Evolutionary conservation across 1,140 invertebrate genomes (phyloP).

Genomic region (Pachypeltis micranthus): DNA sequence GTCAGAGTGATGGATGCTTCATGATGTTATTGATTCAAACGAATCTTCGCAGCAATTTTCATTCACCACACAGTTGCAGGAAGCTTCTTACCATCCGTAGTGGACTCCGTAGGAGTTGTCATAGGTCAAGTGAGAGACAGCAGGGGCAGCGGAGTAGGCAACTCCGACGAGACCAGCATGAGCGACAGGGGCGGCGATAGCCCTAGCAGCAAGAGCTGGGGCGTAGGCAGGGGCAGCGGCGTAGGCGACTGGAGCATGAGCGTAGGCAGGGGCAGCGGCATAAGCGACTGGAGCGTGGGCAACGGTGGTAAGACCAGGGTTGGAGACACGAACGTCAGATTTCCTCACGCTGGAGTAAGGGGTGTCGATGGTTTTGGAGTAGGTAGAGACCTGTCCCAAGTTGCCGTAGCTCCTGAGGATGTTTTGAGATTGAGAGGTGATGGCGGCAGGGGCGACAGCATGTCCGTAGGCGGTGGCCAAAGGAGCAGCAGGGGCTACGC

Average conservation of each 20-base stretch:
- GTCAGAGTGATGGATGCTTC: too few relatives aligned
- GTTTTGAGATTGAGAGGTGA: constrained; percentile 30
- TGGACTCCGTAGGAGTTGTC: constrained; percentile 29
- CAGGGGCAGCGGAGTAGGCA: constrained; percentile 27
- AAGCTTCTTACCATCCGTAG: constrained; percentile 31
- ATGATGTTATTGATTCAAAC: too few relatives aligned
- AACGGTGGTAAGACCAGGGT: constrained; percentile 30
- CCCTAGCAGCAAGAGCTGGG: constrained; percentile 19
- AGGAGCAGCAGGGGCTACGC: not conserved
- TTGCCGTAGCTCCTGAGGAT: constrained; percentile 32
- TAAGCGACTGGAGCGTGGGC: constrained; percentile 19
- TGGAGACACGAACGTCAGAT: constrained; percentile 34
- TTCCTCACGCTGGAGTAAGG: constrained; percentile 34
- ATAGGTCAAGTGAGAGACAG: constrained; percentile 27
- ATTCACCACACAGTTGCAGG: too few relatives aligned
- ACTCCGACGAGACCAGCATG: constrained; percentile 25
- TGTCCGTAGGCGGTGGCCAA: constrained; percentile 21
- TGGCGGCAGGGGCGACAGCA: constrained; percentile 25
- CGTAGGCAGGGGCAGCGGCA: constrained; percentile 23
- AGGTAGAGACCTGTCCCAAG: constrained; percentile 32
- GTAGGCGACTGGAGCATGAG: constrained; percentile 21
- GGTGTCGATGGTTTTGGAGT: constrained; percentile 33
- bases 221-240: constrained; percentile 23
- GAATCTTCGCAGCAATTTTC: too few relatives aligned
- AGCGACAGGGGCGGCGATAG: constrained; percentile 17